Evolutionary conservation across 2,888 invertebrate species (phyloP).

Genomic region (Macrophya alboannulata): DNA sequence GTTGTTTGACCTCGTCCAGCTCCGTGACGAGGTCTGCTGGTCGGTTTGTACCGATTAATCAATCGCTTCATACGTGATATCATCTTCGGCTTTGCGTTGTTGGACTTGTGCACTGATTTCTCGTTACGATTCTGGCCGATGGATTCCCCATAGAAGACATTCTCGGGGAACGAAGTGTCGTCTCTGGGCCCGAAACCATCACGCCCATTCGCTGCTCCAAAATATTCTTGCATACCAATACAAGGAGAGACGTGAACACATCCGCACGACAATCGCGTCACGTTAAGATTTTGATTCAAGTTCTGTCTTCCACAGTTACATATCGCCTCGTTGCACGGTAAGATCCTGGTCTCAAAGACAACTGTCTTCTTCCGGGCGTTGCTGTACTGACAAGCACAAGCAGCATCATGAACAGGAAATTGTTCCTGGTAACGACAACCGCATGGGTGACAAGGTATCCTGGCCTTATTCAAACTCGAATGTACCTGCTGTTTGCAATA

Average conservation of each 20-base stretch:
- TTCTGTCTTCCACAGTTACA: conserved; percentile 2
- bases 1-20: conserved; percentile 42
- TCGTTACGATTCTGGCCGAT: neutral
- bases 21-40: neutral
- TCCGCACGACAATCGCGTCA: conserved; percentile 37
- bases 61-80: conserved; percentile 57
- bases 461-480: neutral
- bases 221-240: neutral
- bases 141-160: neutral
- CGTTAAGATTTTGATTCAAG: conserved; percentile 11
- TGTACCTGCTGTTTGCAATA: neutral
- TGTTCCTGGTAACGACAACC: neutral
- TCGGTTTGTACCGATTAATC: conserved; percentile 33
- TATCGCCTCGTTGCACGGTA: neutral
- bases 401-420: neutral
- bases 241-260: conserved; percentile 45
- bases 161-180: neutral
- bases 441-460: conserved; percentile 2
- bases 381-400: conserved; percentile 3
- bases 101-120: neutral
- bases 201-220: neutral
- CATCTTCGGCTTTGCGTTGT: conserved; percentile 4
- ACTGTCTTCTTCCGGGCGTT: neutral
- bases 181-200: neutral
- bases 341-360: neutral